Conservation (phyloP, 1,140 invertebrate species). For the Papilio polyxenes region DNA sequence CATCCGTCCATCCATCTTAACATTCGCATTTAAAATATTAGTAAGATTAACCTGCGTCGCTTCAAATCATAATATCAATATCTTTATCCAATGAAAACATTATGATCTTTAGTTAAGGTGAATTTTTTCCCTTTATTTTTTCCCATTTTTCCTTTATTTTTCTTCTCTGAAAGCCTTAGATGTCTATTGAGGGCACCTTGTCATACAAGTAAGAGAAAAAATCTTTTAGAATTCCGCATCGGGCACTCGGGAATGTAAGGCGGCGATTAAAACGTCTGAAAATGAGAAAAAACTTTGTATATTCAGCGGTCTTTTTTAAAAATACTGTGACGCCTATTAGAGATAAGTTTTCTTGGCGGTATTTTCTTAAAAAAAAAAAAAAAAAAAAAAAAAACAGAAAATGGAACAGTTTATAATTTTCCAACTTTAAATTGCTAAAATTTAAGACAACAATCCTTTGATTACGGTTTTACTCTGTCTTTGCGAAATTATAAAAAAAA, state of each 20-base stretch:
- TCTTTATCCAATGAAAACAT: too few species aligned
- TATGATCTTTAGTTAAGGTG: too few species aligned
- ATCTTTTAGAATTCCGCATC: slow-evolving; percentile 12
- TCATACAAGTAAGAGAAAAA: not conserved
- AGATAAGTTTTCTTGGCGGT: not conserved
- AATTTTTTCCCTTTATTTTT: too few species aligned
- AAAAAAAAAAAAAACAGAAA: not conserved
- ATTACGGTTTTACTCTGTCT: too few species aligned
- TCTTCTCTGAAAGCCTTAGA: not conserved
- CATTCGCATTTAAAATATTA: too few species aligned
- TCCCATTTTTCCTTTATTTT: too few species aligned
- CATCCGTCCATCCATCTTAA: too few species aligned
- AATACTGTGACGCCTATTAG: not conserved
- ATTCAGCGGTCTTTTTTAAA: not conserved
- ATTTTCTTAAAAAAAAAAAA: slow-evolving; percentile 1
- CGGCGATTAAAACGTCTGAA: slow-evolving; percentile 18
- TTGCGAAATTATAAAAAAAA: too few species aligned
- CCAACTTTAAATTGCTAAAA: too few species aligned
- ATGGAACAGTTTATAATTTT: not conserved
- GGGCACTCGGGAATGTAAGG: slow-evolving; percentile 17
- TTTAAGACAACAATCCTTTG: too few species aligned
- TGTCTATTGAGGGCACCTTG: slow-evolving; percentile 2
- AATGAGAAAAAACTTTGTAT: slow-evolving; percentile 1
- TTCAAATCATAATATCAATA: too few species aligned
- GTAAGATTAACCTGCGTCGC: too few species aligned